A percentile compares a stretch with the other conserved stretches of the same genome.
Conservation (phyloP, 2,113 vertebrate genomes). For the Condylura cristata region DNA sequence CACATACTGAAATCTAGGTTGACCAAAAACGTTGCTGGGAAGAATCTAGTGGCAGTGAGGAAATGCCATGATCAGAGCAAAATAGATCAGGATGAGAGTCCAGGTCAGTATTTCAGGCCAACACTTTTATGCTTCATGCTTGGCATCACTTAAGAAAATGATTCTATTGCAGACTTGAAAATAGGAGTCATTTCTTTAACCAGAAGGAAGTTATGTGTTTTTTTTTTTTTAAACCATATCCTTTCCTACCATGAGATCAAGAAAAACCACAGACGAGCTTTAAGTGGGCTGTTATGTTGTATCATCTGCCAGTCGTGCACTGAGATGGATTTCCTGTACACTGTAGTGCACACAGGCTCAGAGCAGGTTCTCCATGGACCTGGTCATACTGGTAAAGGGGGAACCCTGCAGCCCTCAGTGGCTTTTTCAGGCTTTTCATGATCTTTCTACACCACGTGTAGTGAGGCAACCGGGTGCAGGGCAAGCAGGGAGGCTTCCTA, state of each 20-base stretch:
- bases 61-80: neutral
- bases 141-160: neutral
- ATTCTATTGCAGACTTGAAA: neutral
- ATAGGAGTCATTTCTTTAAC: conserved; percentile 33
- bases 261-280: neutral
- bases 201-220: neutral
- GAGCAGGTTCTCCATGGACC: too few species aligned
- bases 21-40: neutral
- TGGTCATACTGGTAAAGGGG: too few species aligned
- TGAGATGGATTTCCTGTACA: neutral
- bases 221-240: neutral
- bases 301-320: neutral
- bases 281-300: neutral
- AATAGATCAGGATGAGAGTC: neutral
- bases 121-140: neutral
- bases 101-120: neutral
- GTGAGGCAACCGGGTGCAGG: too few species aligned
- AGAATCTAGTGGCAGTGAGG: neutral
- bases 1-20: neutral
- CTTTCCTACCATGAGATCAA: neutral
- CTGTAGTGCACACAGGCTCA: too few species aligned
- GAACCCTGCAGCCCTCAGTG: too few species aligned
- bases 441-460: too few species aligned
- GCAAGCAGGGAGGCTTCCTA: too few species aligned
- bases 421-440: too few species aligned